Evolutionary conservation across 2,888 invertebrate genomes (phyloP).

Genomic region (Drosophila monieri): DNA sequence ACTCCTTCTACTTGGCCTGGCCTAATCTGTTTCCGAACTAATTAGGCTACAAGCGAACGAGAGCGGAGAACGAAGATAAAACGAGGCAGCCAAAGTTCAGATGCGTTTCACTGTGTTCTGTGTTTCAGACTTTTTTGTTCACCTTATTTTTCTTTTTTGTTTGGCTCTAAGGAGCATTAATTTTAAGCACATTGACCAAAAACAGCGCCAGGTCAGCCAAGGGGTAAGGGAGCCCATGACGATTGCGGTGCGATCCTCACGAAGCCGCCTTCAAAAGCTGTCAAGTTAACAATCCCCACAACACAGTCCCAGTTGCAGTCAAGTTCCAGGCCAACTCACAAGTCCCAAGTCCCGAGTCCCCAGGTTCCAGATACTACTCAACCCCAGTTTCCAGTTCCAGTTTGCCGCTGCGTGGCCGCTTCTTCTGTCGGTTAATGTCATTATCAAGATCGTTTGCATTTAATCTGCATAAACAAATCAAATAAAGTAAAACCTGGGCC

Average conservation of each 20-base stretch:
- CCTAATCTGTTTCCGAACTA: slow-evolving; percentile 66
- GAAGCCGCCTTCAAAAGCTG: slow-evolving; percentile 80
- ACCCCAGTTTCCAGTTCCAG: slow-evolving; percentile 44
- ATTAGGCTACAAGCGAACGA: slow-evolving; percentile 66
- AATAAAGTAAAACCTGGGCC: slow-evolving; percentile 68
- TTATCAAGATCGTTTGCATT: slow-evolving; percentile 83
- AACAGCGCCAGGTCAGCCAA: slow-evolving; percentile 64
- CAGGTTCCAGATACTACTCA: slow-evolving; percentile 20
- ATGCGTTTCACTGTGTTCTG: slow-evolving; percentile 52
- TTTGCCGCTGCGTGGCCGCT: slow-evolving; percentile 60
- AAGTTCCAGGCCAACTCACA: slow-evolving; percentile 27
- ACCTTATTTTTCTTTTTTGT: slow-evolving; percentile 12
- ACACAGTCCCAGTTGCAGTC: slow-evolving; percentile 46
- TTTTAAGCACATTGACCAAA: slow-evolving; percentile 73
- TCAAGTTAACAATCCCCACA: slow-evolving; percentile 81
- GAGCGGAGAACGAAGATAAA: slow-evolving; percentile 27
- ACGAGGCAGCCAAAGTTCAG: slow-evolving; percentile 60
- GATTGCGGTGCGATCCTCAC: slow-evolving; percentile 65
- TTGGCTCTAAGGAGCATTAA: slow-evolving; percentile 60
- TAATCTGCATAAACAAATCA: slow-evolving; percentile 82
- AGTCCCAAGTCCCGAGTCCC: slow-evolving; percentile 12
- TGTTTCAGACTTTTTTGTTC: slow-evolving; percentile 3
- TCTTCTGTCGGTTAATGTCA: slow-evolving; percentile 82
- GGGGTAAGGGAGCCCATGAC: slow-evolving; percentile 51
- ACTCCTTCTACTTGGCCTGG: slow-evolving; percentile 39